These are phyloP conservation scores for Epinephelus lanceolatus DNA, from an alignment of 2,113 vertebrate species.

Conservation along the genomic window DNA sequence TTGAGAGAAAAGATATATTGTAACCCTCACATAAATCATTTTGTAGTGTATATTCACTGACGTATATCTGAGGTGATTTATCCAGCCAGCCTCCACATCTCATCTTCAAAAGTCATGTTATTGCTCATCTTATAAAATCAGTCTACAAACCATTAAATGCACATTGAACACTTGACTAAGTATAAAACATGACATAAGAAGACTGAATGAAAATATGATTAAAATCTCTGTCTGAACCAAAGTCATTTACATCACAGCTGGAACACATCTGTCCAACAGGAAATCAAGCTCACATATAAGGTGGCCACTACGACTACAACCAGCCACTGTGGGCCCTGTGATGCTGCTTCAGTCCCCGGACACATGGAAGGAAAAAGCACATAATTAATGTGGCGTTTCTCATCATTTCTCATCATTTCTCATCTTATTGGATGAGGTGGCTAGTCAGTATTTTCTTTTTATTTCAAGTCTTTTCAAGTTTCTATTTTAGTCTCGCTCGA, in stretches of 20 bases:
- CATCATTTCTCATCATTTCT: no score
- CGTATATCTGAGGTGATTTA: not conserved
- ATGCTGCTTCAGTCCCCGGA: not conserved
- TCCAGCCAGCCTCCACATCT: not conserved
- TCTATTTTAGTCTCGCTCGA: no score
- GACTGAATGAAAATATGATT: not conserved
- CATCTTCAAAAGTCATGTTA: not conserved
- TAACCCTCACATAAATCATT: not conserved
- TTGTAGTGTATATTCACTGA: not conserved
- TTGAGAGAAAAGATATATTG: not conserved
- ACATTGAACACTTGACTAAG: not conserved
- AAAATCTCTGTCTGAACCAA: not conserved
- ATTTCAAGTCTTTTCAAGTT: no score
- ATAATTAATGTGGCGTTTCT: no score
- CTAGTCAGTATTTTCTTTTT: no score
- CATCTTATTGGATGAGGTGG: no score
- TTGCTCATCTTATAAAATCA: not conserved
- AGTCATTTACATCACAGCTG: not conserved
- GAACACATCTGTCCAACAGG: slow-evolving; percentile 1
- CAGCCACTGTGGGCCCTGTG: not conserved
- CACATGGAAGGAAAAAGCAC: not conserved
- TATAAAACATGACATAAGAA: not conserved
- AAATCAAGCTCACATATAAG: not conserved
- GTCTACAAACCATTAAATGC: not conserved
- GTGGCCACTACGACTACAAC: not conserved